Percentiles rank a stretch among this genome's conserved stretches.
Conservation (phyloP, 2,113 vertebrate genomes). For the Malurus melanocephalus region DNA sequence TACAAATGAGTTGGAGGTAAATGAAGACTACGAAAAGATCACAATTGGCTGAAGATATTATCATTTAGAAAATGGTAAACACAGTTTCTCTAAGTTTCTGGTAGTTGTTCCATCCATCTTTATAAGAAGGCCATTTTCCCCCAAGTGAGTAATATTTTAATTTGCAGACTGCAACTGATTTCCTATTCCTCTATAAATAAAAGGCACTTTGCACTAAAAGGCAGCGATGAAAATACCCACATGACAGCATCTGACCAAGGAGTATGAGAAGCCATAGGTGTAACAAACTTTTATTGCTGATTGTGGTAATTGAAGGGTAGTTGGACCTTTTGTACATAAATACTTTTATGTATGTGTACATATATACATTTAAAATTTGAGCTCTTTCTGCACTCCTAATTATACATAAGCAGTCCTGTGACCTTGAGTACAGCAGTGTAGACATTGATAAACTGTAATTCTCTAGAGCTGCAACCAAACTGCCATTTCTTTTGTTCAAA, state of each 20-base stretch:
- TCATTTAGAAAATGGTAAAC: background rate
- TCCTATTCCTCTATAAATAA: background rate
- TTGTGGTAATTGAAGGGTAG: background rate
- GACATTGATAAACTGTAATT: background rate
- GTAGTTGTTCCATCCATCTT: background rate
- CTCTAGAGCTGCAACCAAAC: background rate
- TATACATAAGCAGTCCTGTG: background rate
- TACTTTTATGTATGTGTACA: background rate
- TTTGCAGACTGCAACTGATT: background rate
- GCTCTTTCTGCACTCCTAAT: background rate
- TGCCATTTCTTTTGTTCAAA: background rate
- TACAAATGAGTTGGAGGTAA: background rate
- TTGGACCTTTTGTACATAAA: background rate
- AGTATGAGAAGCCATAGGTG: background rate
- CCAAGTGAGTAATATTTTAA: conserved; percentile 4
- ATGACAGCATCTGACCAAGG: background rate
- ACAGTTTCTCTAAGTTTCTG: background rate
- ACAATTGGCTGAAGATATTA: background rate
- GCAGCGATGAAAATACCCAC: background rate
- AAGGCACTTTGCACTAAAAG: background rate
- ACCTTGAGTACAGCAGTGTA: background rate
- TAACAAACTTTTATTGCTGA: background rate
- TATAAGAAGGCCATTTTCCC: background rate
- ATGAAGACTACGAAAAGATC: background rate
- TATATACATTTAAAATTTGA: background rate